phyloP scores from a whole-genome alignment of 2,113 vertebrate genomes.

The Coreoperca whiteheadi region DNA sequence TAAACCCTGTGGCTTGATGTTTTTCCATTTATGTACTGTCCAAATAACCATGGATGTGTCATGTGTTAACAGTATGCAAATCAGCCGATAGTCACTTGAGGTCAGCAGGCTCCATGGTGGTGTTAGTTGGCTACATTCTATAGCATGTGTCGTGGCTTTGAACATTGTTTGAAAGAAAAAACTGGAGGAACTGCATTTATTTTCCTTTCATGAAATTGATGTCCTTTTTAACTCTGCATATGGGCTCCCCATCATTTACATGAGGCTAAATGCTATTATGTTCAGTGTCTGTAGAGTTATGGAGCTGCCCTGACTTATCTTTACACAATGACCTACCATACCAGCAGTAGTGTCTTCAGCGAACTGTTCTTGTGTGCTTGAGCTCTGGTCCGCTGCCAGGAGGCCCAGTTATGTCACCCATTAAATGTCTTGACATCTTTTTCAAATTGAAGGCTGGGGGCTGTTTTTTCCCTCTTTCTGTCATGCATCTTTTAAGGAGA shows the following conservation, averaged over 20 bases:
- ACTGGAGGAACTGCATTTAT: neutral
- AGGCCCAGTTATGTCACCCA: conserved; percentile 73
- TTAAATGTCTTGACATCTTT: conserved; percentile 80
- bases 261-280: conserved; percentile 14
- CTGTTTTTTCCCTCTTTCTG: conserved; percentile 28
- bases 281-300: conserved; percentile 2
- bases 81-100: conserved; percentile 34
- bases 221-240: conserved; percentile 10
- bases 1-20: conserved; percentile 7
- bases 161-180: conserved; percentile 3
- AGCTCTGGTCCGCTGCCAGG: conserved; percentile 72
- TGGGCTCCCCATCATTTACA: conserved; percentile 9
- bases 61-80: conserved; percentile 38
- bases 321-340: conserved; percentile 38
- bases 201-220: neutral
- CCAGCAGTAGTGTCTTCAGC: conserved; percentile 32
- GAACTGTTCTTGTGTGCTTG: conserved; percentile 61
- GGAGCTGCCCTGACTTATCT: neutral
- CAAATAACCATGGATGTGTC: neutral
- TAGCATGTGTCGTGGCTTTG: neutral
- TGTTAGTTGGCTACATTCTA: neutral
- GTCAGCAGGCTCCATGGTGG: conserved; percentile 20
- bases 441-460: conserved; percentile 58
- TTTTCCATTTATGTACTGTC: conserved; percentile 16
- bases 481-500: conserved; percentile 53